Evolutionary conservation across 2,797 vertebrate genomes (phyloP), one percentile per base, ranked within the genome.

Genomic region (Cynodonichthys magdalenae): DNA sequence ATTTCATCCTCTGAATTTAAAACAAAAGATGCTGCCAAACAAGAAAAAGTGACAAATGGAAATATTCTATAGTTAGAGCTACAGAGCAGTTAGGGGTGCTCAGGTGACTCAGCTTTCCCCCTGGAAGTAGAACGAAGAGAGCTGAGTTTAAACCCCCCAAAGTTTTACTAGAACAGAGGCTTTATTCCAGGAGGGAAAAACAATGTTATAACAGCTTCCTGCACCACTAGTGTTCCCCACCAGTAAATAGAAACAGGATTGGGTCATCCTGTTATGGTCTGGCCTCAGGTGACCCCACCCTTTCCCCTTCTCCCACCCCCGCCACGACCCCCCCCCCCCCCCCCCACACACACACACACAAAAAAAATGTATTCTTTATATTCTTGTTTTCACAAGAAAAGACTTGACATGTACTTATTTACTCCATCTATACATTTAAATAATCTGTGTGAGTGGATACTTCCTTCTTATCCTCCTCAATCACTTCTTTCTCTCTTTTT

Each of bases 51-150:
- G 59, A 70, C 48, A 62, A 69, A 74, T 63, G 49, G 75, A 77
- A 49, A 48, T 65, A 71, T 77, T 68, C 69, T 67, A 75, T 76
- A 75, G 64, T 79, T 66, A 58, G 63, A 83, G 56, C 58, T 64
- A 7, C 63, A 74, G 80, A 69, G 67, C 63, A 72, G 54, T 20
- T 3, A 72, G 85, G 80, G 59, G 55, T 79, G 76, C 72, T 92
- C 79, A 90, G 87, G 90, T 93, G 93, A 94, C 92, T 94, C 90
- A 94, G 87, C 90, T 90, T 92, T 92, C 88, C 92, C 83, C 77
- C 83, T 90, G 87, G 82, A 90, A 90, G 85, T 79, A 77, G 82
- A 89, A 76, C 58, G 90, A 87, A 84, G 81, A 80, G 86, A 89
- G 84, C 83, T 86, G 83, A 87, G 86, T 87, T 89, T 77, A 73